A percentile compares a stretch with the other conserved stretches of the same genome.
Conservation (phyloP, 2,888 invertebrate species). For the Dasypolia templi region DNA sequence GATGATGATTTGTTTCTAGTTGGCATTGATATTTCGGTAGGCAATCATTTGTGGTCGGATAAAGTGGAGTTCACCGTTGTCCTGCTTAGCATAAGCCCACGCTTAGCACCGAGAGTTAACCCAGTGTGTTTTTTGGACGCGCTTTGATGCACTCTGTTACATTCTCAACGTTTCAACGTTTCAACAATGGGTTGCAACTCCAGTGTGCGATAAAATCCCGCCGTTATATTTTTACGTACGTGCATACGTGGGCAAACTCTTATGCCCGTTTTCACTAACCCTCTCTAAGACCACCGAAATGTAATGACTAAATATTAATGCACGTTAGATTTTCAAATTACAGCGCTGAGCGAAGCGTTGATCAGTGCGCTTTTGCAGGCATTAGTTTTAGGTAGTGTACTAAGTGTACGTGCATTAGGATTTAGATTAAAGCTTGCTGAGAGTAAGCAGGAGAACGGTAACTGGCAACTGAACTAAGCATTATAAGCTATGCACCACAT, state of each 20-base stretch:
- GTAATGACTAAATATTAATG: not conserved
- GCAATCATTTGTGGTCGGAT: not conserved
- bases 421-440: not conserved
- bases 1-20: no score
- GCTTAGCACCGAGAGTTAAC: no score
- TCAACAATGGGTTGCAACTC: no score
- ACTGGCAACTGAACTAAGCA: not conserved
- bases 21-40: not conserved
- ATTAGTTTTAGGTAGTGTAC: no score
- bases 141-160: no score
- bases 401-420: no score
- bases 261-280: not conserved
- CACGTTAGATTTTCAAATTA: not conserved
- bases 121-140: no score
- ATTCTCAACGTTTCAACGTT: no score
- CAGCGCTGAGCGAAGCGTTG: not conserved
- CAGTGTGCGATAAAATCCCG: no score
- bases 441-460: not conserved
- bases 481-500: not conserved
- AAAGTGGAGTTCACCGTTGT: not conserved
- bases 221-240: no score
- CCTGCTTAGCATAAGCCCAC: not conserved
- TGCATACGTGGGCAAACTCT: no score
- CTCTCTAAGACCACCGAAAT: not conserved
- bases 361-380: not conserved